Base-by-base conservation (phyloP, 2,113 vertebrate species). In the Takifugu bimaculatus region DNA sequence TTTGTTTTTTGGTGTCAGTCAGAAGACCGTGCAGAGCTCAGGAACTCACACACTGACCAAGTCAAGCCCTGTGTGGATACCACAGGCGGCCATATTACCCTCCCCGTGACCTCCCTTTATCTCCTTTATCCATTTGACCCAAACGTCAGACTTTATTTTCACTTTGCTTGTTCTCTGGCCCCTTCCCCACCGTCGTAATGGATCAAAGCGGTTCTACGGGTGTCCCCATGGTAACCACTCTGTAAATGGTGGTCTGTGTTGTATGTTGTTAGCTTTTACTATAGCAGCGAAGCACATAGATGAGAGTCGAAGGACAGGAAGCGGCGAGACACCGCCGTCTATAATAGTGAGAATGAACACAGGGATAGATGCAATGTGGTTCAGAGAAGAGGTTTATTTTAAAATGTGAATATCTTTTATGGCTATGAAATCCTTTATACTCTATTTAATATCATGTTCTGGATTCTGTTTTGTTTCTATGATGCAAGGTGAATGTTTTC, bases 311-410 rank as follows among this genome's bases (percentile, higher is more conserved):
- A 52, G 70, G 56, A 0, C 5, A 58, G 58, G 29, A 26, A 55
- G 58, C 57, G 56, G 49, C 52, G 64, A 48, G 65, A 70, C 67
- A 61, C 66, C 59, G 26, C 60, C 60, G 72, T 84, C 63, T 77
- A 68, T 76, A 65, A 79, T 61, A 66, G 74, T 72, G 68, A 74
- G 73, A 57, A 59, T 62, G 69, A 79, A 68, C 72, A 14, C 78
- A 60, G 83, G 86, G 86, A 80, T 82, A 45, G 83, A 86, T 88
- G 88, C 86, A 88, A 89, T 87, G 87, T 77, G 61, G 72, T 68
- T 62, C 77, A 77, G 72, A 82, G 70, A 83, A 85, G 47, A 86
- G 56, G 76, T 84, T 84, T 89, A 86, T 88, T 87, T 85, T 85
- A 85, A 82, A 82, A 86, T 83, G 84, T 88, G 80, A 89, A 84